A percentile compares a stretch with the other conserved stretches of the same genome.
These are phyloP conservation scores for Beaufortia kweichowensis DNA, from an alignment of 2,113 vertebrate genomes.

Conservation along the genomic window DNA sequence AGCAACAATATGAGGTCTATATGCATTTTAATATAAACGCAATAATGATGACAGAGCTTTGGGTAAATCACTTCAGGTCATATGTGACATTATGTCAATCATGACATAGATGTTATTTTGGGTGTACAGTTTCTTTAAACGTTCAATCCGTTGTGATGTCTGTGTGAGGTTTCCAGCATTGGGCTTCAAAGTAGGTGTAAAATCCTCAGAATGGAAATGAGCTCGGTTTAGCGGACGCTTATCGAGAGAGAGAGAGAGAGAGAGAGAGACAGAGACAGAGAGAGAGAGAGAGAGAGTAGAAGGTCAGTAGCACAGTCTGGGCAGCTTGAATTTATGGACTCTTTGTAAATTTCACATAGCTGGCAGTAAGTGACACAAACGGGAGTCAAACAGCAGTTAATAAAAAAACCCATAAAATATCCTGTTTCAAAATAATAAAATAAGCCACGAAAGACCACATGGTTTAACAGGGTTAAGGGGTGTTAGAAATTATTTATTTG, in stretches of 20 bases:
- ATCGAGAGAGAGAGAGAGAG: slow-evolving; percentile 14
- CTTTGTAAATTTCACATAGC: slow-evolving; percentile 21
- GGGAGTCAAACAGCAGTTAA: slow-evolving; percentile 4
- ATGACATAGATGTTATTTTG: slow-evolving; percentile 1
- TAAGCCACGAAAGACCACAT: too few relatives aligned
- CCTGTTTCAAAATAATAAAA: neutral
- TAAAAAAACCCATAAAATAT: slow-evolving; percentile 1
- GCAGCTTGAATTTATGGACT: slow-evolving; percentile 22
- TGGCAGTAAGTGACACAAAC: slow-evolving; percentile 2
- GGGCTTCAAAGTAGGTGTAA: slow-evolving; percentile 24
- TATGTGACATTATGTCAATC: neutral
- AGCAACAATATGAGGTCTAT: too few relatives aligned
- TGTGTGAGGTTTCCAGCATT: slow-evolving; percentile 8
- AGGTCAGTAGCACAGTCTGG: slow-evolving; percentile 35
- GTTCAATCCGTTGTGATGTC: slow-evolving; percentile 7
- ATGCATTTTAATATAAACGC: too few relatives aligned
- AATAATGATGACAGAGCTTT: too few relatives aligned
- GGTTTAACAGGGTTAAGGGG: too few relatives aligned
- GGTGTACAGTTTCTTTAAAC: neutral
- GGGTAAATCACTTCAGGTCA: too few relatives aligned
- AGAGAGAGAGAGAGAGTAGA: neutral
- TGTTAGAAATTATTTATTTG: too few relatives aligned
- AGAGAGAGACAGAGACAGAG: neutral
- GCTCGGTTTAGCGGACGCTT: neutral
- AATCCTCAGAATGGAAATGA: slow-evolving; percentile 17